Percentiles rank a stretch among this genome's conserved stretches.
phyloP scores from a whole-genome alignment of 2,888 invertebrate genomes.

The Papilio gigon region DNA sequence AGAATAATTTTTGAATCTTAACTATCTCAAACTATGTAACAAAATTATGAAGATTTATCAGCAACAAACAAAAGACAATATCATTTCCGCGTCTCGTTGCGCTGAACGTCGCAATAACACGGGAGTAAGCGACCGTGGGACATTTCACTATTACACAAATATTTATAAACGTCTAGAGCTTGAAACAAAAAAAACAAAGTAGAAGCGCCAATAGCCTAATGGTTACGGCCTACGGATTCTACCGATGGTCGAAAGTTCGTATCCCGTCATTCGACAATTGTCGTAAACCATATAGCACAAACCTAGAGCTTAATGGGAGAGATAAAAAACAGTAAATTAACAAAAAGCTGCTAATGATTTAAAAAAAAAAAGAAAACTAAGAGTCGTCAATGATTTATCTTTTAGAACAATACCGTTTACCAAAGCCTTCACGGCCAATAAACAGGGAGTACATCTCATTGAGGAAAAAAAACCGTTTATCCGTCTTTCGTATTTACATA shows the following conservation, averaged over 20 bases:
- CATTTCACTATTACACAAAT: constrained; percentile 21
- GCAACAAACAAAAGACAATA: constrained; percentile 12
- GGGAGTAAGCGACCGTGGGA: constrained; percentile 50
- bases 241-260: too few relatives aligned
- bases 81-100: constrained; percentile 30
- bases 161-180: background rate
- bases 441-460: constrained; percentile 68
- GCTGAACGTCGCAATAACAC: constrained; percentile 13
- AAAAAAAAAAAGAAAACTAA: background rate
- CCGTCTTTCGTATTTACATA: constrained; percentile 70
- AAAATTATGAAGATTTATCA: constrained; percentile 6
- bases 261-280: too few relatives aligned
- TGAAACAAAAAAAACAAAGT: too few relatives aligned
- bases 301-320: too few relatives aligned
- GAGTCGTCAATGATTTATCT: constrained; percentile 40
- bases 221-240: too few relatives aligned
- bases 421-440: constrained; percentile 70
- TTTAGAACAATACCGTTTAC: constrained; percentile 45
- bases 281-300: too few relatives aligned
- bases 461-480: constrained; percentile 64
- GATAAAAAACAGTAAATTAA: too few relatives aligned
- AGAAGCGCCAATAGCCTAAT: too few relatives aligned
- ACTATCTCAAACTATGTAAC: background rate
- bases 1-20: background rate
- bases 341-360: too few relatives aligned